Base-by-base conservation (phyloP, 1,140 invertebrate genomes). In the Sesamia nonagrioides region DNA sequence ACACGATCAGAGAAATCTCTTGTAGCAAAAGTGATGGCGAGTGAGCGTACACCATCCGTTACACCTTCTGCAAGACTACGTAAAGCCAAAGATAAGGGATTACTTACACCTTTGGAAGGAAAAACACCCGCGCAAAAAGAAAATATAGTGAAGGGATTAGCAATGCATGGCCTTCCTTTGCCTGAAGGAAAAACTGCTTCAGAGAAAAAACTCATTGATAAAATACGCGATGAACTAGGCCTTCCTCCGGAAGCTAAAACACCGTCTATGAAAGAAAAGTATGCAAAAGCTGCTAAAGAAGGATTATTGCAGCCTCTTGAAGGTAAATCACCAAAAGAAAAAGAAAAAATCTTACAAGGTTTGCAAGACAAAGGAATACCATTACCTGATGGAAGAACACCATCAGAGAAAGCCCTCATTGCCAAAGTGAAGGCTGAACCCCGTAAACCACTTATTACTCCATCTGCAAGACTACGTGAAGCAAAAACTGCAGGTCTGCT, bases 101-200 rank as follows among this genome's bases (percentile, higher is more conserved):
- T 84, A n/a, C 13, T 85, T 42, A 82, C 83, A 1, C 79, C 84
- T 0, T 27, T 89, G 18, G 52, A 79, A 45, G 87, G 84, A 8
- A 89, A 89, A 77, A 66, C 83, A 13, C 74, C 76, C n/a, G 52
- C 77, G n/a, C 77, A 90, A 79, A 88, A 84, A 72, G 83, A 89
- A 80, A 86, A 83, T 45, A 86, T 85, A 68, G n/a, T 90, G 13
- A 85, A 68, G 79, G 82, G 82, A 0, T 45, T 89, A 27, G 88
- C 86, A 5, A 78, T 82, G 45, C 77, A 82, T 27, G 88, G 88
- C 6, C 50, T 85, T 9, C 86, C 85, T 8, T 66, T 89, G 77
- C 81, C 84, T 8, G n/a, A n/a, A n/a, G n/a, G 68, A 77, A 72
- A 77, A 66, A 15, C 7, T 52, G 18, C 48, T 48, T n/a, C 48